Percentiles rank a stretch among this genome's conserved stretches.
Evolutionary conservation across 1,140 invertebrate species (phyloP).

Genomic region (Listronotus bonariensis): DNA sequence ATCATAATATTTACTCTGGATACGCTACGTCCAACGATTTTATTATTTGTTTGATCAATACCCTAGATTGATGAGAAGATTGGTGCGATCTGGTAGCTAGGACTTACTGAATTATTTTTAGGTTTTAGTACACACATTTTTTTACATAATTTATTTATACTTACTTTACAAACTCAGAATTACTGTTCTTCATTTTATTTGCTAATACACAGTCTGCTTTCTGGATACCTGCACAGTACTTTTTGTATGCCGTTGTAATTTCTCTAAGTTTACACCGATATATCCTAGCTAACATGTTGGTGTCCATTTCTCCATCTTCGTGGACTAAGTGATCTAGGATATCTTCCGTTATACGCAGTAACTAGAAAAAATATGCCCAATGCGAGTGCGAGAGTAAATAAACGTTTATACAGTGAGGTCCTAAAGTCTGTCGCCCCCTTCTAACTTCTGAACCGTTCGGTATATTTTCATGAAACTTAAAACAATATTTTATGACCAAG

Average conservation of each 20-base stretch:
- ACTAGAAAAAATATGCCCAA: constrained; percentile 53
- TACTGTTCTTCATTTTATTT: constrained; percentile 59
- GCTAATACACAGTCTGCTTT: constrained; percentile 80
- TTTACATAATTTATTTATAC: no score
- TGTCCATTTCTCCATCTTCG: constrained; percentile 71
- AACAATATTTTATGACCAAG: no score
- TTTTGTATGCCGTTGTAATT: constrained; percentile 74
- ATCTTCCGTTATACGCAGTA: constrained; percentile 77
- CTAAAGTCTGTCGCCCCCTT: no score
- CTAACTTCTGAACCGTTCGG: no score
- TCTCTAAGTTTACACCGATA: constrained; percentile 74
- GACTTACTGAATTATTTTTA: no score
- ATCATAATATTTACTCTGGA: no score
- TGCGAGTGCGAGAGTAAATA: neutral
- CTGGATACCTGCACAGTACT: constrained; percentile 80
- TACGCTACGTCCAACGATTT: no score
- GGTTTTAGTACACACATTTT: no score
- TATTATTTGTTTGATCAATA: no score
- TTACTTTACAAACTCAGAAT: constrained; percentile 48
- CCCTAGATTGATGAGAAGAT: no score
- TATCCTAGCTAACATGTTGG: constrained; percentile 67
- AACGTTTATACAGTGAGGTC: neutral
- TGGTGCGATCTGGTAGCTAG: no score
- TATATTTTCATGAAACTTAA: no score
- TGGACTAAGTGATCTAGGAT: constrained; percentile 75